Evolutionary conservation across 2,797 vertebrate species (phyloP).

Genomic region (Eulemur rubriventer): DNA sequence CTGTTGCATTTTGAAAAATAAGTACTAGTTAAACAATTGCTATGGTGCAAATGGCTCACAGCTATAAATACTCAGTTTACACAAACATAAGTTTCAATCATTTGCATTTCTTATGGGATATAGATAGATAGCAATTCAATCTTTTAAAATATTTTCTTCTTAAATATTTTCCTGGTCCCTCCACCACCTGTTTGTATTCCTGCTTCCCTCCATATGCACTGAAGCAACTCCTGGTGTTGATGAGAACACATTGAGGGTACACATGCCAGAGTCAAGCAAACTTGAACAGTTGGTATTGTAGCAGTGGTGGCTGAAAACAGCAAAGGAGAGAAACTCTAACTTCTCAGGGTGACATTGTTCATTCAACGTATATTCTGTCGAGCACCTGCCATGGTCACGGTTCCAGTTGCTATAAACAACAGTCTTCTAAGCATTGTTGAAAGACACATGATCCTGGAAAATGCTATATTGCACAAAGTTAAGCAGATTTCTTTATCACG

Average conservation of each 20-base stretch:
- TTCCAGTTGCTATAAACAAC: background rate
- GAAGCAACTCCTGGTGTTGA: background rate
- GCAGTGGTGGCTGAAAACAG: background rate
- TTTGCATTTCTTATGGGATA: background rate
- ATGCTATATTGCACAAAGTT: background rate
- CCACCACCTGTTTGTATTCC: background rate
- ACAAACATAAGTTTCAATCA: background rate
- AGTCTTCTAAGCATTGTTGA: background rate
- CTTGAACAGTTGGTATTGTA: background rate
- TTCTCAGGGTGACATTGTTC: background rate
- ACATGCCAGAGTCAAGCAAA: background rate
- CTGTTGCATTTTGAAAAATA: background rate
- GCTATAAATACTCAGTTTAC: background rate
- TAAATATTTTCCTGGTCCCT: background rate
- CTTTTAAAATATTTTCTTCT: background rate
- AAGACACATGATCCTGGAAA: background rate
- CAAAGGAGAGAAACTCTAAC: background rate
- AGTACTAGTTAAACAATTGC: background rate
- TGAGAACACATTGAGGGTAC: background rate
- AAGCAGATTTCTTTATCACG: background rate
- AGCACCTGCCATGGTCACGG: background rate
- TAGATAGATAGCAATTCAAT: background rate
- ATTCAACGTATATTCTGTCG: background rate
- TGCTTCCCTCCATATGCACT: too few species aligned
- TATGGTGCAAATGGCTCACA: background rate